Conservation (phyloP, 1,140 invertebrate genomes). For the Charaxes varanes region DNA sequence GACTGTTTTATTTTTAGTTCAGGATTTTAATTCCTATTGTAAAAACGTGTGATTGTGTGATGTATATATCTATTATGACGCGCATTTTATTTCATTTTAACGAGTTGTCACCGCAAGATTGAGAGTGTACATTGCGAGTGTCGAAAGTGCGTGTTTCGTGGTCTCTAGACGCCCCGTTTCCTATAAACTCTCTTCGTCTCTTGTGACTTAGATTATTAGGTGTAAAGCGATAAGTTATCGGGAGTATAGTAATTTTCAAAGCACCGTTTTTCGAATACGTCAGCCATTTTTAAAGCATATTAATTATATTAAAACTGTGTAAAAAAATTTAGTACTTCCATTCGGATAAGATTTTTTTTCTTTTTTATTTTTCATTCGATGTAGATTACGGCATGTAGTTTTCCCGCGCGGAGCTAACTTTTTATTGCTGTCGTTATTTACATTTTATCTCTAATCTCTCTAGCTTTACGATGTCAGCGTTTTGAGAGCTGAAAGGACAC, state of each 20-base stretch:
- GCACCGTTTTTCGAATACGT: slow-evolving; percentile 50
- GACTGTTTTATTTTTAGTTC: slow-evolving; percentile 70
- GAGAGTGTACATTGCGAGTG: too few species aligned
- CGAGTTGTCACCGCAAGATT: too few species aligned
- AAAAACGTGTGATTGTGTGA: slow-evolving; percentile 68
- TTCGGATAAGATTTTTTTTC: slow-evolving; percentile 65
- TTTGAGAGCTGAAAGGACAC: background rate
- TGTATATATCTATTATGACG: slow-evolving; percentile 58
- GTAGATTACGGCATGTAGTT: slow-evolving; percentile 59
- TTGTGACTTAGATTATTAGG: slow-evolving; percentile 52
- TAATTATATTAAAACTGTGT: slow-evolving; percentile 54
- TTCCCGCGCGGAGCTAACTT: slow-evolving; percentile 43
- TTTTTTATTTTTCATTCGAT: too few species aligned
- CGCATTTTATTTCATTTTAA: slow-evolving; percentile 31
- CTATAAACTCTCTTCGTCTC: slow-evolving; percentile 40
- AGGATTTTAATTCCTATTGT: slow-evolving; percentile 66
- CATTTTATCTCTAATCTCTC: slow-evolving; percentile 37
- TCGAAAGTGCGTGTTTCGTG: too few species aligned
- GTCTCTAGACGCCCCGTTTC: slow-evolving; percentile 30
- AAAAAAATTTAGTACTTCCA: slow-evolving; percentile 71
- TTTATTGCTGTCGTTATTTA: slow-evolving; percentile 45
- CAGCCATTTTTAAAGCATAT: slow-evolving; percentile 65
- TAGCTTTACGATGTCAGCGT: slow-evolving; percentile 8
- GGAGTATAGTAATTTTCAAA: slow-evolving; percentile 51
- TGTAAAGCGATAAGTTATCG: slow-evolving; percentile 46